These are phyloP conservation scores for Sphinx pinastri DNA, from an alignment of 2,888 invertebrate genomes.

Conservation along the genomic window DNA sequence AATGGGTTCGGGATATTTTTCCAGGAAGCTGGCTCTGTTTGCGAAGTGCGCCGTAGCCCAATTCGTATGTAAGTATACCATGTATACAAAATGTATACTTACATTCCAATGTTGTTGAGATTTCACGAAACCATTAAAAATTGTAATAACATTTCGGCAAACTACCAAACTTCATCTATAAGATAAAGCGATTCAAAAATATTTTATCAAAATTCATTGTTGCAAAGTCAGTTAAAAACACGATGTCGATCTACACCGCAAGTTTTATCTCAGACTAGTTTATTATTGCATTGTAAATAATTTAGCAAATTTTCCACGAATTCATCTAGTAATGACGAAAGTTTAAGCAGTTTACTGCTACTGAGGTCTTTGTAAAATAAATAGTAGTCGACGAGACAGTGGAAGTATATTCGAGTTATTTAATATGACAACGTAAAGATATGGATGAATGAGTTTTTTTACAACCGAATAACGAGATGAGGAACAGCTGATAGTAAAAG, in stretches of 20 bases:
- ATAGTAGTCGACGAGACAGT: not conserved
- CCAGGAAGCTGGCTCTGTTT: too few relatives aligned
- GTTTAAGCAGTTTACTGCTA: conserved; percentile 30
- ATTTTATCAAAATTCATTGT: conserved; percentile 6
- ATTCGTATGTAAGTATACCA: too few relatives aligned
- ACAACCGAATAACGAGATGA: too few relatives aligned
- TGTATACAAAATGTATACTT: too few relatives aligned
- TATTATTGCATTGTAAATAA: conserved; percentile 14
- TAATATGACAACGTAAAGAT: not conserved
- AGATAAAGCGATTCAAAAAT: not conserved
- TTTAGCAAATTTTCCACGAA: conserved; percentile 11
- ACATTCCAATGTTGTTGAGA: not conserved
- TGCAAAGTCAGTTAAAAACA: not conserved
- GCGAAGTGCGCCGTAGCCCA: too few relatives aligned
- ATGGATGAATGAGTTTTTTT: not conserved
- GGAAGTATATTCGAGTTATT: not conserved
- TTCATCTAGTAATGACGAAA: conserved; percentile 24
- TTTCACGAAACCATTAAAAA: not conserved
- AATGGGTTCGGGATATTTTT: too few relatives aligned
- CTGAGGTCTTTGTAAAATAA: not conserved
- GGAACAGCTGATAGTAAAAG: too few relatives aligned
- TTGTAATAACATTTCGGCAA: not conserved
- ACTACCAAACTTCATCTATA: not conserved
- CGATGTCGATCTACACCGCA: not conserved
- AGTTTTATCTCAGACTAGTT: conserved; percentile 11